A percentile compares a stretch with the other conserved stretches of the same genome.
These are phyloP conservation scores for Apamea crenata DNA, from an alignment of 2,888 invertebrate species.

Conservation along the genomic window DNA sequence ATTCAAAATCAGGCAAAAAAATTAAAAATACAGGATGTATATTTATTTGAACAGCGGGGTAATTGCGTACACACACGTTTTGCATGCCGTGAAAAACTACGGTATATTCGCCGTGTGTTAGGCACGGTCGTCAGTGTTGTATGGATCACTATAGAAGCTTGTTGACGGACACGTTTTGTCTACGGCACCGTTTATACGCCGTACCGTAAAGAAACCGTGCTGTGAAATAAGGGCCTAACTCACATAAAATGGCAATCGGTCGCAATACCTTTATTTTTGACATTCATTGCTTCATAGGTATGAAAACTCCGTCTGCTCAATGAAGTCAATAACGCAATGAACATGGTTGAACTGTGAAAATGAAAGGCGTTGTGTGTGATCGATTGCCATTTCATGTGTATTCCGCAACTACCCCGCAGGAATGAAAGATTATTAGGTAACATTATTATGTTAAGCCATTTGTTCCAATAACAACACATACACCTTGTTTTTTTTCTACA, in stretches of 20 bases:
- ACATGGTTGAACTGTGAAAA: neutral
- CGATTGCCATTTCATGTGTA: too few relatives aligned
- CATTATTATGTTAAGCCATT: neutral
- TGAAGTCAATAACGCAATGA: neutral
- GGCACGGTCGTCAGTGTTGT: too few relatives aligned
- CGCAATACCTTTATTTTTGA: neutral
- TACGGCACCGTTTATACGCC: too few relatives aligned
- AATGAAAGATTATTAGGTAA: neutral
- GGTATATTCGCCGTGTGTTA: too few relatives aligned
- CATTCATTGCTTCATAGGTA: neutral
- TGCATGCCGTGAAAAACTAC: too few relatives aligned
- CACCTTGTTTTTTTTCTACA: neutral
- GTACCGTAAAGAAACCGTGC: too few relatives aligned
- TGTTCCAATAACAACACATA: neutral
- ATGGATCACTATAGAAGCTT: too few relatives aligned
- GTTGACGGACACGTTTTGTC: too few relatives aligned
- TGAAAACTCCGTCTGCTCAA: neutral
- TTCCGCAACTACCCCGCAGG: neutral
- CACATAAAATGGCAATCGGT: neutral
- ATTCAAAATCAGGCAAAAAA: slow-evolving; percentile 21
- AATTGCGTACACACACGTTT: too few relatives aligned
- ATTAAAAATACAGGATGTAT: slow-evolving; percentile 1
- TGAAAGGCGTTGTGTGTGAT: too few relatives aligned
- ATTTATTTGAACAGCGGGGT: neutral
- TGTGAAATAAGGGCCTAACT: too few relatives aligned